Conservation (phyloP, 2,797 vertebrate species). For the Acanthis flammea region DNA sequence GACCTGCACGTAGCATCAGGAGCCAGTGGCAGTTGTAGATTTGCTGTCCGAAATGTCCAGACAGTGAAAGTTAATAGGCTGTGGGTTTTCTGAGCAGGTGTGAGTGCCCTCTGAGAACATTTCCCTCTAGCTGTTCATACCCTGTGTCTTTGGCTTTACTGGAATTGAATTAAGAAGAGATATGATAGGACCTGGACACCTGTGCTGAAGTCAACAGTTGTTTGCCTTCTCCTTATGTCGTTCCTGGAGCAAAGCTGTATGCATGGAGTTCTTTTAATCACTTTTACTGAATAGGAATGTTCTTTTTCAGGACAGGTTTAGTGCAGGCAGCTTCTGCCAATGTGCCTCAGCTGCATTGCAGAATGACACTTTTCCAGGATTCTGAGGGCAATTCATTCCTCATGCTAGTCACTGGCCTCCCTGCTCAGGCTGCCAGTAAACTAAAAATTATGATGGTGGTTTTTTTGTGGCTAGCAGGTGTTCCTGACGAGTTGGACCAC, state of each 20-base stretch:
- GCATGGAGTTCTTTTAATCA: neutral
- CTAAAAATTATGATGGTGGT: neutral
- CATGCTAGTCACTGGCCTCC: neutral
- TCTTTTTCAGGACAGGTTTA: neutral
- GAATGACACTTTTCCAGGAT: neutral
- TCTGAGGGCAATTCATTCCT: neutral
- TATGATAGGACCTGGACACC: neutral
- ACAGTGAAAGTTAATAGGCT: neutral
- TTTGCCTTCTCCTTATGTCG: neutral
- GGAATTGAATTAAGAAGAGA: neutral
- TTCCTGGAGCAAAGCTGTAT: neutral
- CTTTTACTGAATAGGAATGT: neutral
- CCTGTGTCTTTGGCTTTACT: neutral
- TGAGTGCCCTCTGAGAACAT: neutral
- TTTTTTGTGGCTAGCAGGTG: neutral
- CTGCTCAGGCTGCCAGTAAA: neutral
- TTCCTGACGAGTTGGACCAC: neutral
- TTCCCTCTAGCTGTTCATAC: neutral
- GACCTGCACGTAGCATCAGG: neutral
- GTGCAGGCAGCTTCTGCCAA: neutral
- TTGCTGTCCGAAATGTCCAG: neutral
- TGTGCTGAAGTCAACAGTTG: neutral
- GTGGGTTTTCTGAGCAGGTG: neutral
- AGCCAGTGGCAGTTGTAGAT: neutral
- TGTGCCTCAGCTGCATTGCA: neutral